phyloP scores from a whole-genome alignment of 2,888 invertebrate genomes.

The Drosophila prolongata region DNA sequence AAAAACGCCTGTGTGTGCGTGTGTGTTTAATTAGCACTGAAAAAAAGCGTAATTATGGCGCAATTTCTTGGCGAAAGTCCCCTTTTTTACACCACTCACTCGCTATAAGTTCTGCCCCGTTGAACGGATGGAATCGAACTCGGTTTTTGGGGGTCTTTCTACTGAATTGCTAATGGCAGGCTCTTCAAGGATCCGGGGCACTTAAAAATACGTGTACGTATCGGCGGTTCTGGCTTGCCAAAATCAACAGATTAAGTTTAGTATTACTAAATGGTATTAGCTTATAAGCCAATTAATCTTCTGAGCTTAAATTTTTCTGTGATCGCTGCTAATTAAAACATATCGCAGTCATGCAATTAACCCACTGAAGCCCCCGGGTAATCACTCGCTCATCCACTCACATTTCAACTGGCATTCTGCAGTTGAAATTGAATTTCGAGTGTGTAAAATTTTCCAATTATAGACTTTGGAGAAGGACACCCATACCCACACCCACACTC shows the following conservation, averaged over 20 bases:
- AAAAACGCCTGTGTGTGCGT: slow-evolving; percentile 3
- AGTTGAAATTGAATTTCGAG: slow-evolving; percentile 72
- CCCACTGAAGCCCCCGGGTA: slow-evolving; percentile 16
- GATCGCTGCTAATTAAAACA: slow-evolving; percentile 34
- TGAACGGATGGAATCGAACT: slow-evolving; percentile 3
- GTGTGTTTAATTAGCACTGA: slow-evolving; percentile 70
- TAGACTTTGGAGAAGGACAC: slow-evolving; percentile 55
- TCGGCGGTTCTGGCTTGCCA: background rate
- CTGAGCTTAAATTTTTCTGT: no score
- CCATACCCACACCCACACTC: background rate
- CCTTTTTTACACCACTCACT: slow-evolving; percentile 30
- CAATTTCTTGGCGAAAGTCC: slow-evolving; percentile 46
- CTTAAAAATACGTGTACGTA: slow-evolving; percentile 27
- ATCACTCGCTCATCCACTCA: slow-evolving; percentile 1
- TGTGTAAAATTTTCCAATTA: slow-evolving; percentile 79
- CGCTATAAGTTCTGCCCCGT: background rate
- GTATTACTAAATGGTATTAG: no score
- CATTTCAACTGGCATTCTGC: slow-evolving; percentile 26
- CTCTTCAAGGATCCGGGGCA: slow-evolving; percentile 60
- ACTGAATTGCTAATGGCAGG: slow-evolving; percentile 43
- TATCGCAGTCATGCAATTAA: slow-evolving; percentile 16
- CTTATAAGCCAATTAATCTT: no score
- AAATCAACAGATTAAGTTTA: background rate
- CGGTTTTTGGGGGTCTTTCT: background rate
- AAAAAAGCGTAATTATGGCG: slow-evolving; percentile 72